Evolutionary conservation across 2,113 vertebrate genomes (phyloP).

Genomic region (Paradoxurus hermaphroditus): DNA sequence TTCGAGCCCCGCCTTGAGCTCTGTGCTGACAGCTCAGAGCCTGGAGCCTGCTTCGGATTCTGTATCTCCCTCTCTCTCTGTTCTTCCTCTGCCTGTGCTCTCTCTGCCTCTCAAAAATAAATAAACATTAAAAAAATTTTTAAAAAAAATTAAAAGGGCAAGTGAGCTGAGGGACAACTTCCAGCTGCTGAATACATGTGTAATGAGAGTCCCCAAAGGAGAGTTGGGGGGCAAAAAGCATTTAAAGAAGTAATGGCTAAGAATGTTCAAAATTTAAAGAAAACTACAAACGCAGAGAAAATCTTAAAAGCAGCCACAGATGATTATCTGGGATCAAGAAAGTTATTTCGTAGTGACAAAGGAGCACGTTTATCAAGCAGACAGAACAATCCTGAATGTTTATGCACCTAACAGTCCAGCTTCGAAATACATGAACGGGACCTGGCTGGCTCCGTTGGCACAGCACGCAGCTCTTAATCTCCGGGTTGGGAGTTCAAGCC

Average conservation of each 20-base stretch:
- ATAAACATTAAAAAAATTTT: not conserved
- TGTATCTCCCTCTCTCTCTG: too few species aligned
- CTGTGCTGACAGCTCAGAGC: too few species aligned
- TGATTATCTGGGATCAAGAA: not conserved
- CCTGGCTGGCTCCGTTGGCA: not conserved
- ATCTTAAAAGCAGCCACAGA: not conserved
- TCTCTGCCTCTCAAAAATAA: too few species aligned
- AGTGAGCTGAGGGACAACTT: not conserved
- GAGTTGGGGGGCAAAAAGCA: not conserved
- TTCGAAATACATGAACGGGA: not conserved
- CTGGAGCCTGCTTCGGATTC: too few species aligned
- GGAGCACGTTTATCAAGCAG: not conserved
- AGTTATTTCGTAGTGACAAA: not conserved
- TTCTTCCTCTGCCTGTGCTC: too few species aligned
- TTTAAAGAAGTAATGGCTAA: not conserved
- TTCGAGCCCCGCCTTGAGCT: too few species aligned
- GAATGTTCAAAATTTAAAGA: not conserved
- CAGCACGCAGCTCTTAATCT: not conserved
- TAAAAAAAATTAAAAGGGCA: not conserved
- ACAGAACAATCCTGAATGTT: not conserved
- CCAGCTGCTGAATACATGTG: not conserved
- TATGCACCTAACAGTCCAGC: not conserved
- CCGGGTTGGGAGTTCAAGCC: not conserved
- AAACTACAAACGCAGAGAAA: not conserved
- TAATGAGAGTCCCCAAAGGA: not conserved